These are phyloP conservation scores for Eulithis prunata DNA, from an alignment of 2,888 invertebrate species.

Conservation along the genomic window DNA sequence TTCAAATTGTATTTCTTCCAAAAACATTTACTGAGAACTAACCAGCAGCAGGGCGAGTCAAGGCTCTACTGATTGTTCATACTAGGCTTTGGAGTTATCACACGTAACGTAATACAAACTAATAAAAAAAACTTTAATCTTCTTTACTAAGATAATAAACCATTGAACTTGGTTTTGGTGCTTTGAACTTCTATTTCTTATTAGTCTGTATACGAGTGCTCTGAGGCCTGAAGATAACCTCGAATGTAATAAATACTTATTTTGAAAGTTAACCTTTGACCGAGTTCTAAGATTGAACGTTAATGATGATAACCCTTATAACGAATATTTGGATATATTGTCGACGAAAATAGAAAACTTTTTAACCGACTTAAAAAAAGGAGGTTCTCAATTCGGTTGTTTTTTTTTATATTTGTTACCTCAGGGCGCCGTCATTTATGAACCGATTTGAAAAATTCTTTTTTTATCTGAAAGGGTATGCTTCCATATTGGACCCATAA, in stretches of 20 bases:
- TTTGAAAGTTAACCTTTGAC: slow-evolving; percentile 18
- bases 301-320: slow-evolving; percentile 14
- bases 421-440: too few species aligned
- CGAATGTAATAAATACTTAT: slow-evolving; percentile 13
- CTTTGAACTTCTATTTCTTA: slow-evolving; percentile 7
- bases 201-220: slow-evolving; percentile 2
- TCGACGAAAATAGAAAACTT: slow-evolving; percentile 1
- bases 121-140: slow-evolving; percentile 5
- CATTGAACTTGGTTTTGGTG: slow-evolving; percentile 30
- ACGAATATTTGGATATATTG: slow-evolving; percentile 11
- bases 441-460: too few species aligned
- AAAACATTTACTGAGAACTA: too few species aligned
- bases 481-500: too few species aligned
- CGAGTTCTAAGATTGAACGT: slow-evolving; percentile 4
- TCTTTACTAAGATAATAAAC: slow-evolving; percentile 20
- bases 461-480: too few species aligned
- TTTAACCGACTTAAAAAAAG: too few species aligned
- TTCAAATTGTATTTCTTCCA: too few species aligned
- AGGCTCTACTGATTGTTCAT: background rate
- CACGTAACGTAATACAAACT: background rate
- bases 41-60: too few species aligned
- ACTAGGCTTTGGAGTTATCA: background rate
- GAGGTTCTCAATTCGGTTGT: too few species aligned
- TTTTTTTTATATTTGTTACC: too few species aligned
- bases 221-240: slow-evolving; percentile 24